Base-by-base conservation (phyloP, 2,888 invertebrate genomes). In the Bursaphelenchus okinawaensis region DNA sequence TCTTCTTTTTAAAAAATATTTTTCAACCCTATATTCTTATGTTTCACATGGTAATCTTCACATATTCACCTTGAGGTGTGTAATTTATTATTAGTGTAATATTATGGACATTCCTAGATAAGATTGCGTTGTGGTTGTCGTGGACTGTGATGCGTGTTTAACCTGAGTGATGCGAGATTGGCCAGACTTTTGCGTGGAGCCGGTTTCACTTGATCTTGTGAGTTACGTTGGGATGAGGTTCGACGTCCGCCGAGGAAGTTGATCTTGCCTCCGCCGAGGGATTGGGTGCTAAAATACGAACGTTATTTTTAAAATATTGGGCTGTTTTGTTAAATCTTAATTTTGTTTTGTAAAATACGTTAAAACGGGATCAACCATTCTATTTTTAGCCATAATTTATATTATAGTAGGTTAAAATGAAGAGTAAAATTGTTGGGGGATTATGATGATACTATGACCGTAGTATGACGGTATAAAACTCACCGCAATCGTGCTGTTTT, bases 201-300 rank as follows among this genome's bases (percentile, higher is more conserved):
- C 12, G 26, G 26, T 26, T 20, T 26, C n/a, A n/a, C 23, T 52
- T 12, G 23, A n/a, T 55, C 27, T 55, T 50, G 27, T 22, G 20
- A 24, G 52, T n/a, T 24, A 54, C 24, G 52, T 23, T 52, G 28
- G 23, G 26, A 20, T 9, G 27, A 19, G 16, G 29, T 26, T 26
- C 50, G 16, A 31, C 28, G 19, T n/a, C 67, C 60, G 26, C 67
- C 57, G 51, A 68, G 66, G 16, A 22, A 55, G 52, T 40, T 58
- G n/a, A 67, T 67, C 29, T 56, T 64, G 23, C 54, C 29, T 24
- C 60, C 67, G 16, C 55, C 55, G 23, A 67, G 58, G 22, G 67
- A 67, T 52, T 67, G 67, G 16, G 67, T 66, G 20, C 67, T 67
- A 62, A 52, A 61, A 59, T 22, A 59, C 19, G 24, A 6, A 24